These are phyloP conservation scores for Pseudochirops corinnae DNA, from an alignment of 2,797 vertebrate species.

Conservation along the genomic window DNA sequence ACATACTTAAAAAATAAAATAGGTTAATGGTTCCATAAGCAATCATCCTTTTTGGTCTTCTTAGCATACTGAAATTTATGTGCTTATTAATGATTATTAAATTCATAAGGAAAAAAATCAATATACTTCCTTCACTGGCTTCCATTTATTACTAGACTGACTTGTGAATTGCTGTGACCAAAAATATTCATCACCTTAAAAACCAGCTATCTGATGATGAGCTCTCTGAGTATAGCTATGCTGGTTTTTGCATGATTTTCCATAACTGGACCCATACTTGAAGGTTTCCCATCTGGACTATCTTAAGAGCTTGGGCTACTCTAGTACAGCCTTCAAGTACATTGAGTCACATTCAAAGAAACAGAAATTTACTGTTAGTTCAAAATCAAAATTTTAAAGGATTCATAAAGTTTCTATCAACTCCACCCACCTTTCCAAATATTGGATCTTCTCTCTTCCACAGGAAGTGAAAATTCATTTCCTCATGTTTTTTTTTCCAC, in stretches of 20 bases:
- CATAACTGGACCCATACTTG: background rate
- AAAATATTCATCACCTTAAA: background rate
- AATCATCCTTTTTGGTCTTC: background rate
- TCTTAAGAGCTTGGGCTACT: background rate
- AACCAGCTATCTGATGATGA: background rate
- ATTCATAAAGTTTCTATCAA: background rate
- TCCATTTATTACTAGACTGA: background rate
- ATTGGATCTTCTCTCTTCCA: background rate
- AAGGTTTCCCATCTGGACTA: background rate
- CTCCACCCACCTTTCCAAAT: background rate
- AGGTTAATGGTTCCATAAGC: background rate
- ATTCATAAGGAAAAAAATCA: background rate
- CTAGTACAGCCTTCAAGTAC: background rate
- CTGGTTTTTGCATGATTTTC: background rate
- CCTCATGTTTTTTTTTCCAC: background rate
- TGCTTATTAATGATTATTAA: background rate
- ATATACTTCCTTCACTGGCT: background rate
- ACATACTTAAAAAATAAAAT: background rate
- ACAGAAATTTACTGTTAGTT: background rate
- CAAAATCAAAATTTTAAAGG: background rate
- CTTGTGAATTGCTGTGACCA: background rate
- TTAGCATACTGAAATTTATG: background rate
- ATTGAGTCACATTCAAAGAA: background rate
- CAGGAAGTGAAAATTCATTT: background rate
- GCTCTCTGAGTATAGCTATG: background rate